phyloP scores from a whole-genome alignment of 1,140 invertebrate species.

The Nymphalis io region DNA sequence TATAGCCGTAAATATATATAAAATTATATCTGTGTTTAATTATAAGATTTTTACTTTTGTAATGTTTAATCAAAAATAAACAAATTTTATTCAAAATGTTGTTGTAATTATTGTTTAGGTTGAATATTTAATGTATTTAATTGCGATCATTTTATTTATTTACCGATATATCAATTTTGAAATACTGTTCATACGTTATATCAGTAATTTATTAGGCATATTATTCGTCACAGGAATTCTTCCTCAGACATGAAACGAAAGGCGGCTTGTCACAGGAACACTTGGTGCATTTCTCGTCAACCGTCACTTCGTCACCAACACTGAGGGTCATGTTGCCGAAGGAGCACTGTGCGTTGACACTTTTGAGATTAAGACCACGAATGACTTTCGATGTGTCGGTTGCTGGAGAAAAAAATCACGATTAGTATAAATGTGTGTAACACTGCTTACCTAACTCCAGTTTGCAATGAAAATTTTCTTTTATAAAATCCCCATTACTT shows the following conservation, averaged over 20 bases:
- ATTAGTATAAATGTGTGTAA: not conserved
- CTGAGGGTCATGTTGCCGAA: constrained; percentile 69
- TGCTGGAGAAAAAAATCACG: constrained; percentile 45
- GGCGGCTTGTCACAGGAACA: constrained; percentile 74
- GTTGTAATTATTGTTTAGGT: not conserved
- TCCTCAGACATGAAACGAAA: constrained; percentile 64
- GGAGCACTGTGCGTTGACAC: constrained; percentile 55
- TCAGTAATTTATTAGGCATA: not conserved
- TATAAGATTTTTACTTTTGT: not conserved
- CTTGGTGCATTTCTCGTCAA: constrained; percentile 66
- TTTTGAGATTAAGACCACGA: constrained; percentile 55
- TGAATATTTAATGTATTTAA: not conserved
- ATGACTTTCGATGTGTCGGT: constrained; percentile 53
- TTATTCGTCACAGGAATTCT: constrained; percentile 39
- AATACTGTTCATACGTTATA: no score
- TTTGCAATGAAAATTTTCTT: no score
- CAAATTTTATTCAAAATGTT: not conserved
- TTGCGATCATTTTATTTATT: not conserved
- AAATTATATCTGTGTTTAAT: not conserved
- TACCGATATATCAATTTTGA: no score
- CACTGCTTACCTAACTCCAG: no score
- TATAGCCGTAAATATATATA: not conserved
- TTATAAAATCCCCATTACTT: no score
- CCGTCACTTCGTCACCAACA: constrained; percentile 69
- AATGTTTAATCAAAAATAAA: constrained; percentile 4